Conservation (phyloP, 2,113 vertebrate species). For the Erpornis zantholeuca region DNA sequence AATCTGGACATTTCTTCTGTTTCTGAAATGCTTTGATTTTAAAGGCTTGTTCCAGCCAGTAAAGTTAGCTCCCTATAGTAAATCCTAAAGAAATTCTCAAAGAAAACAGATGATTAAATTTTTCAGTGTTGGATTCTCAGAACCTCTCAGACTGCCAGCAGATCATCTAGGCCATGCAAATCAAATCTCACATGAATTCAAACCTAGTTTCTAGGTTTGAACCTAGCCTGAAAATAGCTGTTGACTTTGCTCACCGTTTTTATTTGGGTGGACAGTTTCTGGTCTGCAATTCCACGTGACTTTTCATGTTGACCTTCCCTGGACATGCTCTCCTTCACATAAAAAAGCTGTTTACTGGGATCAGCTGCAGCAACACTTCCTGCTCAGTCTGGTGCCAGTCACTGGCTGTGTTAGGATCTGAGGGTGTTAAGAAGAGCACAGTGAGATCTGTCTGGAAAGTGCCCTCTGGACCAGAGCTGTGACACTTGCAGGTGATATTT, state of each 20-base stretch:
- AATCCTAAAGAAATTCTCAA: neutral
- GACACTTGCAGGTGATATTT: neutral
- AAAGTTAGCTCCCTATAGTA: neutral
- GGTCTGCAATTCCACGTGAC: neutral
- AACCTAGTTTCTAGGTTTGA: neutral
- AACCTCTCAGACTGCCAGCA: neutral
- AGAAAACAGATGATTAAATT: neutral
- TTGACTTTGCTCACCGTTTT: neutral
- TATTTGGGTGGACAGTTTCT: neutral
- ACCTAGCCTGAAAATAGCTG: neutral
- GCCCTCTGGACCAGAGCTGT: neutral
- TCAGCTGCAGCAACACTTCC: neutral
- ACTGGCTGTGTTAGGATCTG: neutral
- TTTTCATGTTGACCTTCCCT: neutral
- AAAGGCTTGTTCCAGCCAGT: neutral
- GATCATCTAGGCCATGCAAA: neutral
- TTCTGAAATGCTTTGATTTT: constrained; percentile 12
- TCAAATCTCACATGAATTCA: neutral
- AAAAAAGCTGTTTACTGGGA: neutral
- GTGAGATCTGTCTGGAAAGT: neutral
- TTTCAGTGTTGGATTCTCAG: neutral
- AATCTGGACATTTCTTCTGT: neutral
- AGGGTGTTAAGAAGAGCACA: neutral
- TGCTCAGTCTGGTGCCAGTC: neutral
- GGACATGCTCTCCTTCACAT: neutral